phyloP scores from a whole-genome alignment of 2,888 invertebrate genomes.

The Drosophila lutescens region DNA sequence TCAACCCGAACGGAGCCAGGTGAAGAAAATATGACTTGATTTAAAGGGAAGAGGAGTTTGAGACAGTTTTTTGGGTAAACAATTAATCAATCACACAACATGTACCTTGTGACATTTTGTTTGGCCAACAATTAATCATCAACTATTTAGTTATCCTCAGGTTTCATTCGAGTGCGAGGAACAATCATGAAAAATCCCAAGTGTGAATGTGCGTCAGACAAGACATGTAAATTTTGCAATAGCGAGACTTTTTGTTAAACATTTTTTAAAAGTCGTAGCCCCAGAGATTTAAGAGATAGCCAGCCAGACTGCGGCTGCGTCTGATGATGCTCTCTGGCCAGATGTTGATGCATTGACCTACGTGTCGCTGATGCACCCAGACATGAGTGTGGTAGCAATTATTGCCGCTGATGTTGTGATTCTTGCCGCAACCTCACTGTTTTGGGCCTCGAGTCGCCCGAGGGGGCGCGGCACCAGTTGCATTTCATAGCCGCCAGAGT shows the following conservation, averaged over 20 bases:
- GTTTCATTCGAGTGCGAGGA: constrained; percentile 11
- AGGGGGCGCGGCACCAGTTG: constrained; percentile 58
- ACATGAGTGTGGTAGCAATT: constrained; percentile 57
- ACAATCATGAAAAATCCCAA: constrained; percentile 40
- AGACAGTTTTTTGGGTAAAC: constrained; percentile 8
- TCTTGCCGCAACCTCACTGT: constrained; percentile 75
- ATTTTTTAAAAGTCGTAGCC: constrained; percentile 44
- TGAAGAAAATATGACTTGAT: not conserved
- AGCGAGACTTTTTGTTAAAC: constrained; percentile 47
- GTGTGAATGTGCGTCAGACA: constrained; percentile 63
- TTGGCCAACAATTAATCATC: constrained; percentile 30
- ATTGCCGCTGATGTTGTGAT: constrained; percentile 29
- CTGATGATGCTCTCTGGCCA: constrained; percentile 28
- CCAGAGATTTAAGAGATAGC: constrained; percentile 58
- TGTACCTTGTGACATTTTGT: constrained; percentile 32
- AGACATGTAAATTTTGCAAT: constrained; percentile 69
- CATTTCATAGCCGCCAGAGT: constrained; percentile 77
- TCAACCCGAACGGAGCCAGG: constrained; percentile 3
- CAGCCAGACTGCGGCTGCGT: constrained; percentile 39
- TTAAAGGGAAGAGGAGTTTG: constrained; percentile 1
- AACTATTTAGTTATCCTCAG: constrained; percentile 1
- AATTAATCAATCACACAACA: constrained; percentile 25
- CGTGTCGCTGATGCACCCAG: constrained; percentile 69
- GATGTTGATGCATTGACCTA: constrained; percentile 70
- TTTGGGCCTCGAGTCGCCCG: constrained; percentile 48